Base-by-base conservation (phyloP, 1,140 invertebrate species). In the Stenopsyche tienmushanensis region DNA sequence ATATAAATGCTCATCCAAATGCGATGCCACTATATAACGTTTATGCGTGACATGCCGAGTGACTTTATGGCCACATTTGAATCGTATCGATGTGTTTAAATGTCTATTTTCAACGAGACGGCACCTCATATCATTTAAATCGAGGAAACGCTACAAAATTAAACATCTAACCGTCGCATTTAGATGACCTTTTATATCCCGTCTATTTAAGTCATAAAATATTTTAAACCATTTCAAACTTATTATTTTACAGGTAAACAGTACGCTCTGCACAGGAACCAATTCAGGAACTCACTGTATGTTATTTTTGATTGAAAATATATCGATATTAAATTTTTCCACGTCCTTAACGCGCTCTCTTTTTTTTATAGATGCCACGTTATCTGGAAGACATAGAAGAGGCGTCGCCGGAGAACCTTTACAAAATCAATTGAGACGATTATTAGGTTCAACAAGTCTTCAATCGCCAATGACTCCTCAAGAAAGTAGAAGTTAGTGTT, bases 361-460 rank as follows among this genome's bases (percentile, higher is more conserved):
- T 53, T 50, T 64, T 53, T 47, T 71, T 77, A 62, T 75, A 82
- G 87, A 87, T 74, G 83, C 79, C 54, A 85, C 84, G 10, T 83
- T 85, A 13, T 80, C 85, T 75, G 86, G 77, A 80, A 67, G 69
- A 0, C 70, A 75, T 5, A 71, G 76, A 1, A 72, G 75, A 45
- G 78, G 79, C n/a, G 80, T 74, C 64, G 79, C 77, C 9, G 80
- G 78, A 39, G 89, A 92, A 72, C 85, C 91, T 53, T 76, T 93
- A 64, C 91, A 94, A 77, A 90, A 87, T 57, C 91, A 91, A 70
- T 76, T 93, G 44, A 80, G 91, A 18, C 81, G 89, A 66, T 78
- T 94, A 44, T 77, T 93, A 0, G 89, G 65, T 15, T 64, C 69
- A 26, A 64, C 69, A 24, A 70, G 65, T 41, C 42, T 57, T 44